Evolutionary conservation across 2,888 invertebrate species (phyloP).

Genomic region (Copidosoma aretas): DNA sequence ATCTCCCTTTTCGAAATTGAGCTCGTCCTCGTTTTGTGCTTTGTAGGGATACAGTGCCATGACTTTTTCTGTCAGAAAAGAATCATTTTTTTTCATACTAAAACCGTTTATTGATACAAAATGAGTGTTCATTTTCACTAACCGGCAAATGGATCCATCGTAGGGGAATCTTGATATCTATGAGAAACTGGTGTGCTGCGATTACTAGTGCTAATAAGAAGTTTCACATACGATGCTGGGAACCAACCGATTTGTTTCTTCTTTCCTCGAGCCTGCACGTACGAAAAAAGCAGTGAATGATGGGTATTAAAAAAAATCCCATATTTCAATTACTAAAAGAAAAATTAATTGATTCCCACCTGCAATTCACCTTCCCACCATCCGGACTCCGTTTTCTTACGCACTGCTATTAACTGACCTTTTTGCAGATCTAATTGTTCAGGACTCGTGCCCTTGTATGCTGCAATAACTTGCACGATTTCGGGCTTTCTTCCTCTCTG

Average conservation of each 20-base stretch:
- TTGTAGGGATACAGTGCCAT: slow-evolving; percentile 92
- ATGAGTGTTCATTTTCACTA: slow-evolving; percentile 17
- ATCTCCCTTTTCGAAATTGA: slow-evolving; percentile 90
- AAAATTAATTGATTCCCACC: slow-evolving; percentile 60
- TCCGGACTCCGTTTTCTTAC: slow-evolving; percentile 94
- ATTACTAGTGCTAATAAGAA: slow-evolving; percentile 60
- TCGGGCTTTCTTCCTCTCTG: slow-evolving; percentile 81
- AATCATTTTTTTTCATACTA: background rate
- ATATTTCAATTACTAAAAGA: slow-evolving; percentile 3
- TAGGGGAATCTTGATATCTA: slow-evolving; percentile 60
- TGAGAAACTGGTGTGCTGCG: slow-evolving; percentile 61
- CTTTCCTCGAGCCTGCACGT: slow-evolving; percentile 71
- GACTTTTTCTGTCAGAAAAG: slow-evolving; percentile 74
- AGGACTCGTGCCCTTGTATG: slow-evolving; percentile 87
- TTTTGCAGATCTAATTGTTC: slow-evolving; percentile 90
- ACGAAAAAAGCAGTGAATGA: slow-evolving; percentile 2
- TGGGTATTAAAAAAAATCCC: background rate
- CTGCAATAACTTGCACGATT: slow-evolving; percentile 92
- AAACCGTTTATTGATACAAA: background rate
- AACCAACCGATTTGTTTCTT: slow-evolving; percentile 98
- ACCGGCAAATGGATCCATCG: slow-evolving; percentile 35
- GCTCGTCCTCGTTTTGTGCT: slow-evolving; percentile 93
- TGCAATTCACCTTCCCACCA: slow-evolving; percentile 99
- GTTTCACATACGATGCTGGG: slow-evolving; percentile 96
- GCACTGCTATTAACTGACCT: slow-evolving; percentile 93